Evolutionary conservation across 1,140 invertebrate genomes (phyloP), one percentile per base, ranked within the genome.

Genomic region (Trichonephila clavata): DNA sequence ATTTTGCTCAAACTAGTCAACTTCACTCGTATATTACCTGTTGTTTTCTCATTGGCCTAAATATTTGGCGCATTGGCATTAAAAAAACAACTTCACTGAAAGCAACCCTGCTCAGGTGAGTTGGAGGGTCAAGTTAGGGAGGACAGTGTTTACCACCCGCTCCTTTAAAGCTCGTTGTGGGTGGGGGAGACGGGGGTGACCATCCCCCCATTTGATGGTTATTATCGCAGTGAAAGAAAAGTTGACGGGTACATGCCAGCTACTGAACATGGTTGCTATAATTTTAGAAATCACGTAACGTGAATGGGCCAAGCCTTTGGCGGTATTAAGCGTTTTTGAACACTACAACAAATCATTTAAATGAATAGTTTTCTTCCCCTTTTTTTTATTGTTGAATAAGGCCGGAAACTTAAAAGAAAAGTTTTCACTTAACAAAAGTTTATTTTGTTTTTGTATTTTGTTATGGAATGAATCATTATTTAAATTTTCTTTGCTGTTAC

Each of bases 181-280:
- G 92, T 83, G 92, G 43, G 81, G 50, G 71, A 18, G 43, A 43
- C 43, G 32, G 27, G 86, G 63, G 86, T 39, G 61, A 60, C 27
- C 39, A 13, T 43, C 63, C 89, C 39, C 84, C 65, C 59, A 50
- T 61, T 87, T 83, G 84, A 65, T 89, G 84, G 68, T 93, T 93
- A 93, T 93, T 93, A 93, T 93, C 86, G 86, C 65, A 63, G 57
- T 88, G 71, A 93, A 93, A 93, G 65, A 80, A 93, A 93, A 93
- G 92, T 93, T 93, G 92, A 88, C 84, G 71, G 92, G 39, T 80
- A 61, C 27, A 80, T 32, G 84, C 92, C 92, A 88, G 92, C 92
- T 93, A 93, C 92, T 43, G 92, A 81, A 87, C 86, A 87, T 32
- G 92, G 92, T 93, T 93, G 92, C 92, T 39, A 20, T 2, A 86